Evolutionary conservation across 2,113 vertebrate genomes (phyloP), one percentile per base, ranked within the genome.

Genomic region (Phrynocephalus versicolor): DNA sequence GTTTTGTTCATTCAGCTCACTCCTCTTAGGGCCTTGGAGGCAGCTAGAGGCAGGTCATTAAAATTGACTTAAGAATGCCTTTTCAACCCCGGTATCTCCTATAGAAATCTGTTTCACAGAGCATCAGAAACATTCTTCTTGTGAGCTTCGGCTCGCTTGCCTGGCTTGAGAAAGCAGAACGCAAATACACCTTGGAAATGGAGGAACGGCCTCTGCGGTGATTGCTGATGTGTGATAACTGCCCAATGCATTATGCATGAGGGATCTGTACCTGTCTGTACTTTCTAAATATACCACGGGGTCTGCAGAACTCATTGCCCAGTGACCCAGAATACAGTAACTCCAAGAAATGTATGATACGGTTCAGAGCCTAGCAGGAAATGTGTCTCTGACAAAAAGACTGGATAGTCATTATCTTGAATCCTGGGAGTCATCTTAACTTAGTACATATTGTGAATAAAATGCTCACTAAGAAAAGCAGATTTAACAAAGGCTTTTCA

Each of bases 221-320:
- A 79, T 64, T 85, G 77, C 84, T 85, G 84, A 85, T 85, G 77
- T 80, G 67, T 85, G 77, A 85, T 85, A 85, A 79, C 62, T 77
- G 73, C n/a, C 73, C 39, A 10, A 27, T 85, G 69, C 30, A 85
- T 85, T 60, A 85, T 85, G 79, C 77, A 85, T 72, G 57, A 79
- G 37, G 67, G 55, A 72, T 80, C 69, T 35, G 58, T 73, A 74
- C 78, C 16, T 23, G 57, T 74, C 65, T 81, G 70, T 55, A 45
- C 84, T 74, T 81, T 86, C 84, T 81, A 81, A 86, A 81, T 86
- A 81, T 81, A 64, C 58, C 39, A 65, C 57, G 69, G 73, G 41
- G 78, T 73, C 78, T 86, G 8, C 70, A 65, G 78, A 74, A 65
- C n/a, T 74, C 77, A 81, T 65, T 86, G 78, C 70, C 78, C 78